These are phyloP conservation scores for Rhinolophus sinicus DNA, from an alignment of 2,113 vertebrate species.

Conservation along the genomic window DNA sequence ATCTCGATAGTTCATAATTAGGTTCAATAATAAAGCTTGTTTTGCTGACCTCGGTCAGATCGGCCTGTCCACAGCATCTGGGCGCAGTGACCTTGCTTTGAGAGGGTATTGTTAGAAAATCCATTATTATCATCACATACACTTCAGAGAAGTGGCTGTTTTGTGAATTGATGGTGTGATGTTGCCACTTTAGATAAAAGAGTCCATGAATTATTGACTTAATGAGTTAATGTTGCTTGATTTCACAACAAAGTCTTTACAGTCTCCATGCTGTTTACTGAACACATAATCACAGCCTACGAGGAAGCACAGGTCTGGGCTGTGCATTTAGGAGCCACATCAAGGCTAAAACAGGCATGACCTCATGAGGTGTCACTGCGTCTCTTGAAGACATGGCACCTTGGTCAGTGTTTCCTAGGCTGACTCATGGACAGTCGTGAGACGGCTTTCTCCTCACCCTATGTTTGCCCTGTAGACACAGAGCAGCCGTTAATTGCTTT, in stretches of 20 bases:
- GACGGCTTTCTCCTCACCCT: not conserved
- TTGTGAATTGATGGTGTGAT: slow-evolving; percentile 92
- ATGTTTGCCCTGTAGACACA: not conserved
- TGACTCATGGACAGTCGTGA: slow-evolving; percentile 20
- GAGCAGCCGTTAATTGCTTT: not conserved
- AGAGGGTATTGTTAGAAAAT: slow-evolving; percentile 90
- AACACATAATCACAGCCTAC: slow-evolving; percentile 80
- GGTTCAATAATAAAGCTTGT: slow-evolving; percentile 89
- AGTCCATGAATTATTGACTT: slow-evolving; percentile 94
- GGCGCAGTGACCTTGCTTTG: slow-evolving; percentile 88
- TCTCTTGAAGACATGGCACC: slow-evolving; percentile 52
- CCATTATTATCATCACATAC: slow-evolving; percentile 92
- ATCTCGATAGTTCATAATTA: slow-evolving; percentile 92
- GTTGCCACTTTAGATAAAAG: slow-evolving; percentile 94
- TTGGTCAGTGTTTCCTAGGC: slow-evolving; percentile 49
- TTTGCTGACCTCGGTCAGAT: slow-evolving; percentile 89
- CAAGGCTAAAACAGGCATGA: slow-evolving; percentile 52
- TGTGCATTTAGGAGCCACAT: slow-evolving; percentile 57
- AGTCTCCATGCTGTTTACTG: slow-evolving; percentile 84
- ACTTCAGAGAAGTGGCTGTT: slow-evolving; percentile 90
- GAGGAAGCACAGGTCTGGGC: slow-evolving; percentile 62
- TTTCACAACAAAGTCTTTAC: slow-evolving; percentile 89
- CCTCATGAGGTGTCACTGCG: not conserved
- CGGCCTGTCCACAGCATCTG: slow-evolving; percentile 85
- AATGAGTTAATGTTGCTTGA: slow-evolving; percentile 92